phyloP scores from a whole-genome alignment of 2,888 invertebrate species.

The Megamerina dolium region DNA sequence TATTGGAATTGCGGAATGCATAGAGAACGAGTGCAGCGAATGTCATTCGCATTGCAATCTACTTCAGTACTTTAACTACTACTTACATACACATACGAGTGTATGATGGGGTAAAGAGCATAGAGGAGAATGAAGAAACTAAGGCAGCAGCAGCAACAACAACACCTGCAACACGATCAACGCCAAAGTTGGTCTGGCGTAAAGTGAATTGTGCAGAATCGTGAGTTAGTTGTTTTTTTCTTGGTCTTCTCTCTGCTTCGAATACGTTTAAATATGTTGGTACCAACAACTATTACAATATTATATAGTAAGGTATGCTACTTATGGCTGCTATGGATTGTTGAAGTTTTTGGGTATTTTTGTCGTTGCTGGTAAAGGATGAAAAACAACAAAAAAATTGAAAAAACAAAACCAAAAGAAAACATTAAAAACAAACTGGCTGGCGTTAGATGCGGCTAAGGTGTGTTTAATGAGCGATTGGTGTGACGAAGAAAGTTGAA shows the following conservation, averaged over 20 bases:
- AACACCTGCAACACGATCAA: background rate
- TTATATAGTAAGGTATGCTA: too few species aligned
- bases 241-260: background rate
- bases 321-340: too few species aligned
- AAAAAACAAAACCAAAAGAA: too few species aligned
- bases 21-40: conserved; percentile 2
- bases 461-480: too few species aligned
- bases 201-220: background rate
- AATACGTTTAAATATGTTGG: background rate
- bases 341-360: too few species aligned
- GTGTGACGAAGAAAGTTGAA: too few species aligned
- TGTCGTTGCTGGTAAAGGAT: too few species aligned
- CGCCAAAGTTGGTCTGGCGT: background rate
- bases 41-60: conserved; percentile 1
- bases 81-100: too few species aligned
- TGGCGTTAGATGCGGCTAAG: too few species aligned
- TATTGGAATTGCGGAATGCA: background rate
- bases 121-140: background rate
- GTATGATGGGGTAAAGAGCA: too few species aligned
- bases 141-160: background rate
- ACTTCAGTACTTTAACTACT: background rate
- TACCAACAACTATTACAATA: background rate
- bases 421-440: too few species aligned
- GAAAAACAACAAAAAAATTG: too few species aligned
- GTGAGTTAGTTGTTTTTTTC: background rate